These are phyloP conservation scores for Marisa cornuarietis DNA, from an alignment of 1,140 invertebrate species.

Conservation along the genomic window DNA sequence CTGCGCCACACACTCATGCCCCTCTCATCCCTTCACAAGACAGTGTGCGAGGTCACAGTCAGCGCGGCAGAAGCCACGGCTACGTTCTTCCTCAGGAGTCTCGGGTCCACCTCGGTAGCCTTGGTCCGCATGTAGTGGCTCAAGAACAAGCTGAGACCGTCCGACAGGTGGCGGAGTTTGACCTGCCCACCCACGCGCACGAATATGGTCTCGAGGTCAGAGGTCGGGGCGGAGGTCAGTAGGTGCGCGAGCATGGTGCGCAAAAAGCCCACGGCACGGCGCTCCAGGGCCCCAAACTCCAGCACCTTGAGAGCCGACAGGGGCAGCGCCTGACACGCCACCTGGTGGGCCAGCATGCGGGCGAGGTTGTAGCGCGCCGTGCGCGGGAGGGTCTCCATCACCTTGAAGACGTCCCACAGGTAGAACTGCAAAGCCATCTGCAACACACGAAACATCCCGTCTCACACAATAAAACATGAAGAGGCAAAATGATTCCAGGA, in stretches of 20 bases:
- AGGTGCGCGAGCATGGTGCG: conserved; percentile 77
- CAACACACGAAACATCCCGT: conserved; percentile 48
- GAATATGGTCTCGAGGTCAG: conserved; percentile 74
- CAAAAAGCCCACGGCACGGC: conserved; percentile 75
- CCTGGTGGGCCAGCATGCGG: conserved; percentile 81
- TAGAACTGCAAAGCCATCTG: conserved; percentile 87
- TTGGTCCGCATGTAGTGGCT: conserved; percentile 81
- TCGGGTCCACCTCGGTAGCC: conserved; percentile 32
- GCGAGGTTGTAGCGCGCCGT: conserved; percentile 80
- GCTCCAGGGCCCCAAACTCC: conserved; percentile 82
- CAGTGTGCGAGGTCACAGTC: not conserved
- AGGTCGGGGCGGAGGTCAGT: conserved; percentile 71
- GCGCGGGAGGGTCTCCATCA: conserved; percentile 74
- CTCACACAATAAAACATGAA: not conserved
- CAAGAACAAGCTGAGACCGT: conserved; percentile 81
- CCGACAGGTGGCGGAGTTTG: conserved; percentile 78
- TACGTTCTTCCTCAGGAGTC: conserved; percentile 26
- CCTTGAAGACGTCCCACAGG: conserved; percentile 92
- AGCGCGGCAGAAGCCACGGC: not conserved
- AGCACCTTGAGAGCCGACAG: conserved; percentile 88
- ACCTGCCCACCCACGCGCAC: conserved; percentile 72
- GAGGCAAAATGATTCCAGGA: too few species aligned
- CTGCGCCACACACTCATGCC: not conserved
- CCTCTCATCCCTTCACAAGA: not conserved
- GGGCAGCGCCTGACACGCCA: conserved; percentile 80